Conservation (phyloP, 1,140 invertebrate genomes). For the Chymomyza costata region DNA sequence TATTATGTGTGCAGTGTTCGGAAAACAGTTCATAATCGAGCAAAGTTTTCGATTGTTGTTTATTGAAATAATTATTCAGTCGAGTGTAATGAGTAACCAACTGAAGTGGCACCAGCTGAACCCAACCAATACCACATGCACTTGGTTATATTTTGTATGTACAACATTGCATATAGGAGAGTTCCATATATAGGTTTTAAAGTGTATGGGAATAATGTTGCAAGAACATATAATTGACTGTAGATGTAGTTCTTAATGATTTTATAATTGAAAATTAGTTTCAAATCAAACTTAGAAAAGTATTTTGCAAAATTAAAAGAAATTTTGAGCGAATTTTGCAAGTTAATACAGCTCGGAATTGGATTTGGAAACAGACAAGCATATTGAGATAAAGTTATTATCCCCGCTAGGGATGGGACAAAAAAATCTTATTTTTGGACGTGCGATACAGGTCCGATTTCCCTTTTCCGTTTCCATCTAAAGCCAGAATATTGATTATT, state of each 20-base stretch:
- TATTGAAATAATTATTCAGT: constrained; percentile 69
- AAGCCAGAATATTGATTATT: too few species aligned
- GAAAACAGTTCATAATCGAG: constrained; percentile 66
- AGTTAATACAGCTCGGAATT: too few species aligned
- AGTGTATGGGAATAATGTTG: constrained; percentile 16
- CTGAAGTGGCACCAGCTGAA: constrained; percentile 35
- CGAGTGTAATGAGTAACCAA: constrained; percentile 70
- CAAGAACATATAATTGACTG: constrained; percentile 36
- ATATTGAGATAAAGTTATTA: too few species aligned
- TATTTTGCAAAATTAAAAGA: not conserved
- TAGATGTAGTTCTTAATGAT: constrained; percentile 42
- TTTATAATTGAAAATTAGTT: constrained; percentile 39
- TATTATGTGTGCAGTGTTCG: constrained; percentile 69
- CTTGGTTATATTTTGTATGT: constrained; percentile 33
- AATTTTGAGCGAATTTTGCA: too few species aligned
- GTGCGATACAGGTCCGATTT: too few species aligned
- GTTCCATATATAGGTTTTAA: too few species aligned
- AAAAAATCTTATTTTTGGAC: too few species aligned
- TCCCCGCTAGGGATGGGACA: too few species aligned
- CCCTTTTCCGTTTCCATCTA: too few species aligned
- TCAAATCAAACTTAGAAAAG: not conserved
- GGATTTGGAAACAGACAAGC: too few species aligned
- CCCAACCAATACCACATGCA: constrained; percentile 36
- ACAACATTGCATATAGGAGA: too few species aligned
- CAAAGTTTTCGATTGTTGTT: constrained; percentile 49